Evolutionary conservation across 2,888 invertebrate species (phyloP).

Genomic region (Gymnoscelis rufifasciata): DNA sequence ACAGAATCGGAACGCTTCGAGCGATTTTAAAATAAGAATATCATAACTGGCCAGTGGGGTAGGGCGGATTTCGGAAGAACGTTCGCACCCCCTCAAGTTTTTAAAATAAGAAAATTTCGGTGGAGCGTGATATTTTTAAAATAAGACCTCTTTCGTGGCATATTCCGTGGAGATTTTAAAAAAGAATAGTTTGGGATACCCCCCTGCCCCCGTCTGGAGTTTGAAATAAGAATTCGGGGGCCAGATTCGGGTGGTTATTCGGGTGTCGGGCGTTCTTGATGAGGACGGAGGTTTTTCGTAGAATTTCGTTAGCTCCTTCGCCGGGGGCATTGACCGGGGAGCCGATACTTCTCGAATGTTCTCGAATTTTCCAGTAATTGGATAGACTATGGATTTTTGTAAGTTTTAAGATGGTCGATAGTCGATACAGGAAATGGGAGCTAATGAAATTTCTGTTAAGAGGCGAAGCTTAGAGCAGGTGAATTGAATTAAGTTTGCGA

Average conservation of each 20-base stretch:
- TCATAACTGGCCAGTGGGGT: conserved; percentile 72
- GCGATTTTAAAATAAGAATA: conserved; percentile 77
- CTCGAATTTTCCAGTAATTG: conserved; percentile 51
- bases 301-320: conserved; percentile 71
- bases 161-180: conserved; percentile 79
- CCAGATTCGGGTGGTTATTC: conserved; percentile 66
- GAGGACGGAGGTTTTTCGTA: conserved; percentile 75
- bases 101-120: conserved; percentile 78
- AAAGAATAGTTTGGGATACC: conserved; percentile 78
- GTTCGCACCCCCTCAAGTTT: conserved; percentile 69
- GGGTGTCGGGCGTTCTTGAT: conserved; percentile 72
- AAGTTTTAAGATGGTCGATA: conserved; percentile 26
- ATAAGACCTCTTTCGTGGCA: conserved; percentile 77
- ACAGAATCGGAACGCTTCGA: conserved; percentile 74
- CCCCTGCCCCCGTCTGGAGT: conserved; percentile 69
- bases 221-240: conserved; percentile 77
- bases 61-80: conserved; percentile 72
- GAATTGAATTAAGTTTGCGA: conserved; percentile 24
- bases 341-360: conserved; percentile 64
- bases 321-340: conserved; percentile 62
- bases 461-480: conserved; percentile 27
- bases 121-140: conserved; percentile 79
- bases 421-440: conserved; percentile 34
- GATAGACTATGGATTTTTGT: conserved; percentile 32
- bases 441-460: conserved; percentile 43